Base-by-base conservation (phyloP, 2,113 vertebrate genomes). In the Labeo catla region DNA sequence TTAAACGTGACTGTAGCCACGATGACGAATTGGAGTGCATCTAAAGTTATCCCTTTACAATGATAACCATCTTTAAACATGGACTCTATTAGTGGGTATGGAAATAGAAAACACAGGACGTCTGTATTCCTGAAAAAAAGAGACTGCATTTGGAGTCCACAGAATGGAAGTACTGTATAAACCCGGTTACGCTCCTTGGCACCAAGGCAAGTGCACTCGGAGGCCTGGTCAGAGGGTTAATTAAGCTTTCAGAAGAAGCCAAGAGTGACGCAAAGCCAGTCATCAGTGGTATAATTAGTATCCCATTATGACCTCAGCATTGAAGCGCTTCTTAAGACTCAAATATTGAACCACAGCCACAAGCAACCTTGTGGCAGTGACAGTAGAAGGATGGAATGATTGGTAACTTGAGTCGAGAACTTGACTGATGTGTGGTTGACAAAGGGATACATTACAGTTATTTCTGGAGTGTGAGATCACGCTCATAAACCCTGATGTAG, bases 61-160 rank as follows among this genome's bases (percentile, higher is more conserved):
- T 65, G n/a, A 65, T 28, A 65, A 49, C 12, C 79, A 81, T 66
- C 43, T 81, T 81, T 81, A 65, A 81, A 65, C 8, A 10, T 65
- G 4, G 59, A 47, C 39, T 34, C 21, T 16, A 49, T 81, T 49
- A 49, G 43, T 8, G 0, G 59, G 59, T 66, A 66, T 49, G n/a
- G 59, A 47, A 81, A 81, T 49, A 66, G 59, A 28, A 19, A 49
- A 80, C 50, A 76, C 76, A 61, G 54, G n/a, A 65, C 9, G 4
- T 49, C 23, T 49, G 54, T 45, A 9, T 63, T 80, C 21, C 19
- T 57, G 34, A 39, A 78, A 78, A 79, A 80, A 45, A 23, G 43
- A 49, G 21, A 19, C 28, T 36, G 13, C 12, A 1, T 16, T 47
- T 15, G 59, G 6, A 45, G 59, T 9, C 15, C 45, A 19, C 23